These are phyloP conservation scores for Cylindroiulus punctatus DNA, from an alignment of 2,888 invertebrate genomes.

Conservation along the genomic window DNA sequence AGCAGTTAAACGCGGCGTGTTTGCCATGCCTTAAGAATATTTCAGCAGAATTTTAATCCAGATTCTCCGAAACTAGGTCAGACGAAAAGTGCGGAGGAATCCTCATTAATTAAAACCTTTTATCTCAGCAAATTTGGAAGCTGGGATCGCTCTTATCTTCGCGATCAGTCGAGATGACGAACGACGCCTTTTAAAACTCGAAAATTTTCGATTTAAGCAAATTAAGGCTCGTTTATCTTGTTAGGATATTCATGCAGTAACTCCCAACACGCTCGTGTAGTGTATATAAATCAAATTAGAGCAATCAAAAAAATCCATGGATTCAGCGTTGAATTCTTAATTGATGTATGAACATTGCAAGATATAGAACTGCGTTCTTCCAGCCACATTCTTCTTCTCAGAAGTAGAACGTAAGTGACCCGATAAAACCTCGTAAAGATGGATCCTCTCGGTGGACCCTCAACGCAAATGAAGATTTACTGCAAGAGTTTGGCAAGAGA, in stretches of 20 bases:
- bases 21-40: slow-evolving; percentile 33
- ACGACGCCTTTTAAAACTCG: not conserved
- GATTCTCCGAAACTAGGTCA: not conserved
- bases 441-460: not conserved
- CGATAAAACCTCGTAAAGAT: not conserved
- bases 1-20: slow-evolving; percentile 28
- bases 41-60: slow-evolving; percentile 39
- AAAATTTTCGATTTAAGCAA: slow-evolving; percentile 15
- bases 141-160: not conserved
- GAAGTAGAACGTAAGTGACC: not conserved
- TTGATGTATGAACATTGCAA: not conserved
- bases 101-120: slow-evolving; percentile 28
- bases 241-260: not conserved
- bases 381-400: not conserved
- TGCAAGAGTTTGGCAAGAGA: not conserved
- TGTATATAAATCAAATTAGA: not conserved
- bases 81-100: not conserved
- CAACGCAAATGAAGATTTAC: slow-evolving; percentile 23
- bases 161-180: not conserved
- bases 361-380: not conserved
- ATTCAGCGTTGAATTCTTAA: not conserved
- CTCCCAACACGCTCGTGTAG: not conserved
- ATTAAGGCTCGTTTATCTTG: slow-evolving; percentile 3
- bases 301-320: not conserved
- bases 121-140: not conserved